Evolutionary conservation across 2,888 invertebrate species (phyloP).

Genomic region (Drosophila leonis): DNA sequence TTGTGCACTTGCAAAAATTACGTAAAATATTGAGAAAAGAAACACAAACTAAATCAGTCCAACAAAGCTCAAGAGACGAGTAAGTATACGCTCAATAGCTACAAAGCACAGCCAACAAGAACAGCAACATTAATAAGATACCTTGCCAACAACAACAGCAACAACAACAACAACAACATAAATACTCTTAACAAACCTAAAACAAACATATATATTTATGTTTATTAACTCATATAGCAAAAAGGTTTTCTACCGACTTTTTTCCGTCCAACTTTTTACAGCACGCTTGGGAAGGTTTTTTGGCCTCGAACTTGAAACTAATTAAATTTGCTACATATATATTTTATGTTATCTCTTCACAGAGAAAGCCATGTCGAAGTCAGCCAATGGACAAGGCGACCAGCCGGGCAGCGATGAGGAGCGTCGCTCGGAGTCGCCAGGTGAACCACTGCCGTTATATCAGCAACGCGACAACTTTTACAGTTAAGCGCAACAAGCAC

Average conservation of each 20-base stretch:
- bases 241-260: conserved; percentile 51
- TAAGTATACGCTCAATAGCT: conserved; percentile 67
- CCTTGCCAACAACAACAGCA: conserved; percentile 5
- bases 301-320: conserved; percentile 46
- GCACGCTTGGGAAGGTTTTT: conserved; percentile 79
- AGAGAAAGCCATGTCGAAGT: conserved; percentile 91
- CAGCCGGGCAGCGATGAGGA: conserved; percentile 88
- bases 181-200: conserved; percentile 22
- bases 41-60: conserved; percentile 55
- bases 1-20: conserved; percentile 61
- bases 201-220: conserved; percentile 19
- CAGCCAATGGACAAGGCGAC: conserved; percentile 59
- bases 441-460: conserved; percentile 92
- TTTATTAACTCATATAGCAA: conserved; percentile 27
- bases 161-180: conserved; percentile 26
- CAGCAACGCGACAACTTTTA: conserved; percentile 95
- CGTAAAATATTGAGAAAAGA: conserved; percentile 36
- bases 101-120: conserved; percentile 13
- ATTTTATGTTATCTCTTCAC: conserved; percentile 48
- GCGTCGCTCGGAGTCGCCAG: conserved; percentile 87
- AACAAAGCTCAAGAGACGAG: conserved; percentile 65
- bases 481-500: conserved; percentile 84
- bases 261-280: conserved; percentile 68
- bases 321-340: conserved; percentile 13
- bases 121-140: conserved; percentile 15